Evolutionary conservation across 2,113 vertebrate species (phyloP), one percentile per base, ranked within the genome.

Genomic region (Psophia crepitans): DNA sequence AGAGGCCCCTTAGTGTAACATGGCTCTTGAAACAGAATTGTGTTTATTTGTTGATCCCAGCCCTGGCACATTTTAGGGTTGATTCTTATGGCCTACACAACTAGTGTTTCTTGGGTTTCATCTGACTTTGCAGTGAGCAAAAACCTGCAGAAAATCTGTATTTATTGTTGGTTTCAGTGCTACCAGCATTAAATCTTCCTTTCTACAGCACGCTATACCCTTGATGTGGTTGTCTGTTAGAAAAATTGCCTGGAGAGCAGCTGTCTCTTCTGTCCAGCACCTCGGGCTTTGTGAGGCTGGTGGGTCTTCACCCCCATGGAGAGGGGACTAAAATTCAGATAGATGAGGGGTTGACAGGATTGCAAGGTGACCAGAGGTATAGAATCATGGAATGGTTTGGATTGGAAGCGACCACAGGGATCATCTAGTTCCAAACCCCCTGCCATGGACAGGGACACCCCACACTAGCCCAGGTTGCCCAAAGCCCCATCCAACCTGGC

Each of bases 61-160:
- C n/a, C n/a, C 71, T 0, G 0, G 39, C 22, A 19, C 2, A 0
- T 56, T 33, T 79, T 35, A 69, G 24, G 58, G n/a, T 76, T 79
- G 54, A 64, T 83, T 83, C 69, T 70, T 35, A 13, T 3, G 16
- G 69, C 44, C 58, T 70, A 43, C 27, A 46, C 20, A 75, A 9
- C 5, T 11, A 20, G 19, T 30, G 33, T 88, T 93, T 30, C 30
- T 68, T 75, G 37, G 22, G 6, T 71, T 95, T 92, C 33, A 56
- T 39, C 27, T 74, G 73, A 65, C 74, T 49, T 84, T 44, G 53
- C 61, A 46, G 65, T 51, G 39, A 56, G 51, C 26, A 93, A 85
- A 83, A 93, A 56, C n/a, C 61, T 41, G 15, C 37, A n/a, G 48
- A 46, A 95, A 92, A 85, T 23, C 37, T 37, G 8, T 64, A 33